Conservation (phyloP, 1,140 invertebrate species). For the Halotydeus destructor region DNA sequence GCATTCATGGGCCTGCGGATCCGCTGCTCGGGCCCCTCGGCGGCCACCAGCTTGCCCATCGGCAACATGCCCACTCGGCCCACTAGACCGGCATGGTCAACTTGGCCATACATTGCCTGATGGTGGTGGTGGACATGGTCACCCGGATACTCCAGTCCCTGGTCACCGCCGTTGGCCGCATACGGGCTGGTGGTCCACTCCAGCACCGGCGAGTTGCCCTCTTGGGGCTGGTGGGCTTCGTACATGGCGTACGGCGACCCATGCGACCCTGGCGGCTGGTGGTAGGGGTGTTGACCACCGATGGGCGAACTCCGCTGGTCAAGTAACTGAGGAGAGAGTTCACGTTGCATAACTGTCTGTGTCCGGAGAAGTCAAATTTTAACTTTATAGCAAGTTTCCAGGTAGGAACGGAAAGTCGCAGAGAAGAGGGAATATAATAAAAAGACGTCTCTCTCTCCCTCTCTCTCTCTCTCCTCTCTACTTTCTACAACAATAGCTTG, state of each 20-base stretch:
- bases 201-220: too few species aligned
- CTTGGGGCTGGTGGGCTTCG: too few species aligned
- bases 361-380: too few species aligned
- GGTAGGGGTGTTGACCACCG: too few species aligned
- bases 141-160: neutral
- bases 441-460: slow-evolving; percentile 1
- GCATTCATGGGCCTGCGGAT: slow-evolving; percentile 23
- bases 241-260: too few species aligned
- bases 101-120: neutral
- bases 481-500: too few species aligned
- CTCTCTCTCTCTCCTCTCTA: neutral
- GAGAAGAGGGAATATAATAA: neutral
- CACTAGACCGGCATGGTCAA: neutral
- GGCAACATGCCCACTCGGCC: neutral
- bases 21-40: slow-evolving; percentile 10
- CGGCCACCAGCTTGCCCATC: neutral
- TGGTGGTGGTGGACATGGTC: neutral
- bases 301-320: too few species aligned
- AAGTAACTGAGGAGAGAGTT: too few species aligned
- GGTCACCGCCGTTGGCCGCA: neutral
- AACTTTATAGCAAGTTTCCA: too few species aligned
- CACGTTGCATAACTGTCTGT: too few species aligned
- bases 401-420: neutral
- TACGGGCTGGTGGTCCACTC: neutral
- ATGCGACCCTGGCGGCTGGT: too few species aligned